phyloP scores from a whole-genome alignment of 2,113 vertebrate species.

The Cinclus cinclus region DNA sequence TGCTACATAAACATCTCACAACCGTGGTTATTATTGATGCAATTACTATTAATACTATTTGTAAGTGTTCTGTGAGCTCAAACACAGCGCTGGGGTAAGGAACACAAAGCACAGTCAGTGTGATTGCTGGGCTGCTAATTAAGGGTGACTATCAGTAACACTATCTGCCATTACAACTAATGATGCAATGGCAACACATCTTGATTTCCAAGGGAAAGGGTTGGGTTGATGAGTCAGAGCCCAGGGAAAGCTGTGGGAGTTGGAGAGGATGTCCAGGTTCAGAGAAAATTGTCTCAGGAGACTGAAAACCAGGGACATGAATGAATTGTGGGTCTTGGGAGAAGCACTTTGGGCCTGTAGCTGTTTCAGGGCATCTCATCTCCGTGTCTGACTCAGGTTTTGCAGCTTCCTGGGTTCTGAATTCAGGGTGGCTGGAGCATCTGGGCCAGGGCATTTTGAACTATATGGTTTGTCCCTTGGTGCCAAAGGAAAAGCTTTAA shows the following conservation, averaged over 20 bases:
- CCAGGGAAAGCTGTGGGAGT: neutral
- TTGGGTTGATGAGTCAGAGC: neutral
- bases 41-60: conserved; percentile 26
- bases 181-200: neutral
- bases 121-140: neutral
- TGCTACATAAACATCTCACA: neutral
- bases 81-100: neutral
- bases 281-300: neutral
- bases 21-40: neutral
- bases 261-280: neutral
- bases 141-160: neutral
- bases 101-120: neutral
- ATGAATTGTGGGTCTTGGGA: neutral
- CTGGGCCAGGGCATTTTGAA: neutral
- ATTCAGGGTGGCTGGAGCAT: neutral
- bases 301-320: neutral
- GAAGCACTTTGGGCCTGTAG: neutral
- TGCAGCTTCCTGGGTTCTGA: neutral
- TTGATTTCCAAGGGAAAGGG: neutral
- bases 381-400: neutral
- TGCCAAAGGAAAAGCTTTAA: neutral
- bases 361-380: neutral
- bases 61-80: neutral
- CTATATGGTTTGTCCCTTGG: neutral
- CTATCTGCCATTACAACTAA: neutral